Percentiles rank a stretch among this genome's conserved stretches.
These are phyloP conservation scores for Thamnophis sirtalis DNA, from an alignment of 2,113 vertebrate species.

Conservation along the genomic window DNA sequence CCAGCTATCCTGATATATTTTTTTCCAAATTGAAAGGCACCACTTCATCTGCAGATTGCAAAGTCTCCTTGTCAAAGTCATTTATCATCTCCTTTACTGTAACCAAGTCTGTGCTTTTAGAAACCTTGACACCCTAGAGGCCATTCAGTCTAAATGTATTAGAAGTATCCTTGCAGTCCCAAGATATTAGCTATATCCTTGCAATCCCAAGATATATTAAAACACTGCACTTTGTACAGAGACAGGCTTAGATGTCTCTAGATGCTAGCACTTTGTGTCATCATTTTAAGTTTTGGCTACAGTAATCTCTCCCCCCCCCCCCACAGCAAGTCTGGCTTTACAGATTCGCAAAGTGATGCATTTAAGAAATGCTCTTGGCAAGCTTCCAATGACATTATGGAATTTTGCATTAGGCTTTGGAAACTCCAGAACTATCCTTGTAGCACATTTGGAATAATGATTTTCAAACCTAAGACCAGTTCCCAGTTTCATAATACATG, in stretches of 20 bases:
- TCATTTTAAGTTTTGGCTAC: not conserved
- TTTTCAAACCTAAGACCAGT: not conserved
- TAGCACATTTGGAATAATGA: not conserved
- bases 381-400: not conserved
- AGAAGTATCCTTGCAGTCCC: not conserved
- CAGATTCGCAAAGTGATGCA: not conserved
- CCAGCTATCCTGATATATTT: not conserved
- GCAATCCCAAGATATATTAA: not conserved
- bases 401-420: not conserved
- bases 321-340: not conserved
- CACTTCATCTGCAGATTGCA: not conserved
- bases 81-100: not conserved
- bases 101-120: not conserved
- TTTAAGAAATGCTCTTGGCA: not conserved
- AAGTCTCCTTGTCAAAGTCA: not conserved
- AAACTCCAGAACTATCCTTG: not conserved
- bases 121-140: not conserved
- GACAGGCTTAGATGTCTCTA: not conserved
- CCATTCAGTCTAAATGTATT: not conserved
- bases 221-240: not conserved
- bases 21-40: not conserved
- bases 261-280: not conserved
- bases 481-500: not conserved
- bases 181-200: not conserved
- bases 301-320: not conserved